phyloP scores from a whole-genome alignment of 2,113 vertebrate species.

The Gymnogyps californianus region DNA sequence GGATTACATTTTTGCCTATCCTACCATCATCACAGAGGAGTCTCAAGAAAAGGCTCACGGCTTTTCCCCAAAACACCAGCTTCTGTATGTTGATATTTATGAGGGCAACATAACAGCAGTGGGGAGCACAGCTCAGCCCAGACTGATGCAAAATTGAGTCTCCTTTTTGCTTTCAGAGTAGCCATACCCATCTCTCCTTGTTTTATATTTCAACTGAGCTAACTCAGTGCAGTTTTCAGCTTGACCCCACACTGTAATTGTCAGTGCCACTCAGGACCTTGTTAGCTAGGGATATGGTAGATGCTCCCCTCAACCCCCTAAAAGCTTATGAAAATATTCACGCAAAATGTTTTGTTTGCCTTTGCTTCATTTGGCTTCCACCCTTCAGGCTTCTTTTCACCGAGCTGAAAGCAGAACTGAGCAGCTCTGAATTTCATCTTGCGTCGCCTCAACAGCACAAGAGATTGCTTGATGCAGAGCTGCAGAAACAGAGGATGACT shows the following conservation, averaged over 20 bases:
- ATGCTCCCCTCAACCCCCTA: neutral
- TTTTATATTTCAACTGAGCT: neutral
- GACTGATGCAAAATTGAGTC: neutral
- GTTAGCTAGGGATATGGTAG: neutral
- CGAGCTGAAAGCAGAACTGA: neutral
- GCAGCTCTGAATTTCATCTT: neutral
- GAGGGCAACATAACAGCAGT: neutral
- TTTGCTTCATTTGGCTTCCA: neutral
- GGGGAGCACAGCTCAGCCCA: neutral
- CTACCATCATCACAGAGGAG: neutral
- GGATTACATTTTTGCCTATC: neutral
- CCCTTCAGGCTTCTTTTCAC: neutral
- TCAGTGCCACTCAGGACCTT: neutral
- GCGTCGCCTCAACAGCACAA: fast-evolving
- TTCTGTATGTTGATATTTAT: neutral
- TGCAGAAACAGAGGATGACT: neutral
- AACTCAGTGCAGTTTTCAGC: neutral
- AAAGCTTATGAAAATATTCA: neutral
- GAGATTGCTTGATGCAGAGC: neutral
- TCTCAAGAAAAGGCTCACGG: neutral
- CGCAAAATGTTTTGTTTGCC: neutral
- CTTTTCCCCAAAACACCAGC: neutral
- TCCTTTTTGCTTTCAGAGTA: neutral
- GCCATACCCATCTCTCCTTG: neutral
- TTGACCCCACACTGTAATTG: neutral